Evolutionary conservation across 2,888 invertebrate species (phyloP).

Genomic region (Torymus aiolomorphi): DNA sequence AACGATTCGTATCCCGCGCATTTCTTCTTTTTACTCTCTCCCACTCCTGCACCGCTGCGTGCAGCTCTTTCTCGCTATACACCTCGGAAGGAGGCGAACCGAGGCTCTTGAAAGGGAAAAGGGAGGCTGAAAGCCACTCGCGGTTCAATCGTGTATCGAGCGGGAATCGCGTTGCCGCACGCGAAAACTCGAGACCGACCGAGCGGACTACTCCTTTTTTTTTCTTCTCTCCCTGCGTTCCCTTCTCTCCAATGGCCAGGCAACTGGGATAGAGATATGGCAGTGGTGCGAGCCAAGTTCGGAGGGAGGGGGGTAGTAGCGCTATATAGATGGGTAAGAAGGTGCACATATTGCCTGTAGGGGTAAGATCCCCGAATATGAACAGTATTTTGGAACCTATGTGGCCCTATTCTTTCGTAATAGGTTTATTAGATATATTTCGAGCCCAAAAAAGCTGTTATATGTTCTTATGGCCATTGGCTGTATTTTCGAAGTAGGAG

Average conservation of each 20-base stretch:
- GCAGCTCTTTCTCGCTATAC: neutral
- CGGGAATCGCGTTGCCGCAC: constrained; percentile 35
- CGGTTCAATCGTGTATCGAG: constrained; percentile 29
- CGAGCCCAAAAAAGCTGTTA: no score
- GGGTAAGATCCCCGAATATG: no score
- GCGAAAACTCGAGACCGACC: constrained; percentile 28
- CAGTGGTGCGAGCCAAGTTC: no score
- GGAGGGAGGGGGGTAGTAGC: no score
- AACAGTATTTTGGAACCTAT: no score
- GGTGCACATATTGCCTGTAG: no score
- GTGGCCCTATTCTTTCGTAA: no score
- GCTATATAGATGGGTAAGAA: no score
- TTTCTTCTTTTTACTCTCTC: constrained; percentile 26
- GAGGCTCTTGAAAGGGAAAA: neutral
- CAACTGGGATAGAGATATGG: neutral
- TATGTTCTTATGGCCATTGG: no score
- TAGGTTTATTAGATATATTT: no score
- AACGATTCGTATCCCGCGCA: constrained; percentile 15
- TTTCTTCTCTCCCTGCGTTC: neutral
- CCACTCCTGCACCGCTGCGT: neutral
- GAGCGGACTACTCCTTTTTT: neutral
- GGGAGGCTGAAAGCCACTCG: constrained; percentile 22
- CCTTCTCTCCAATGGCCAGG: neutral
- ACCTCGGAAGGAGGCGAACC: neutral
- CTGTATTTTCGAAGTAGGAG: no score